Conservation (phyloP, 30 jellyfish, hydroid and myxozoan genomes). For the Mastigias papua region DNA sequence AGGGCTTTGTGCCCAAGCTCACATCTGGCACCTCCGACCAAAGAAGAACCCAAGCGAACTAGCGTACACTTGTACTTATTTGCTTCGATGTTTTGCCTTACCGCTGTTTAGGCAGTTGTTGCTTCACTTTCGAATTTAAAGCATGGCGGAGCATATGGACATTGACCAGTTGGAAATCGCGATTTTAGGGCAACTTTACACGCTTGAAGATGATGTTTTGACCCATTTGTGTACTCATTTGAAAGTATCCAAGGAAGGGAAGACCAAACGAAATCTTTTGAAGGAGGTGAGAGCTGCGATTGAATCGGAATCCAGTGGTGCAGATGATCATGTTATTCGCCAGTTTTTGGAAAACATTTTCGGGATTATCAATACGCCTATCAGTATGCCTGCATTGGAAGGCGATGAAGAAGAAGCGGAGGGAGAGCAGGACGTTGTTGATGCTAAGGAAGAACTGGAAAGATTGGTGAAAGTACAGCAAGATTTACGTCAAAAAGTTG, state of each 20-base stretch:
- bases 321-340: conserved; percentile 6
- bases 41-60: conserved; percentile 7
- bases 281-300: conserved; percentile 30
- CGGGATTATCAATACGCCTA: background rate
- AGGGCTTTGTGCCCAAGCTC: conserved; percentile 39
- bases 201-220: conserved; percentile 31
- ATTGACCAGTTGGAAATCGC: conserved; percentile 28
- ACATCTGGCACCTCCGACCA: conserved; percentile 47
- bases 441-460: conserved; percentile 2
- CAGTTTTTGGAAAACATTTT: conserved; percentile 15
- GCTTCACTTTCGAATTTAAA: background rate
- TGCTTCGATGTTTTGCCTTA: conserved; percentile 15
- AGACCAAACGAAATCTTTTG: conserved; percentile 33
- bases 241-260: conserved; percentile 27
- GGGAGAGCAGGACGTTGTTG: background rate
- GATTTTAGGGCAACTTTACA: conserved; percentile 23
- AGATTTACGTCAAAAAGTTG: background rate
- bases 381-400: conserved; percentile 21
- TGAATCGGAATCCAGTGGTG: background rate
- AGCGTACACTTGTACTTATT: background rate
- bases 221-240: background rate
- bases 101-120: background rate
- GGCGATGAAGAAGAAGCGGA: conserved; percentile 15
- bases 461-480: background rate
- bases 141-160: conserved; percentile 10